Evolutionary conservation across 2,888 invertebrate species (phyloP).

Genomic region (Cheilosia soror): DNA sequence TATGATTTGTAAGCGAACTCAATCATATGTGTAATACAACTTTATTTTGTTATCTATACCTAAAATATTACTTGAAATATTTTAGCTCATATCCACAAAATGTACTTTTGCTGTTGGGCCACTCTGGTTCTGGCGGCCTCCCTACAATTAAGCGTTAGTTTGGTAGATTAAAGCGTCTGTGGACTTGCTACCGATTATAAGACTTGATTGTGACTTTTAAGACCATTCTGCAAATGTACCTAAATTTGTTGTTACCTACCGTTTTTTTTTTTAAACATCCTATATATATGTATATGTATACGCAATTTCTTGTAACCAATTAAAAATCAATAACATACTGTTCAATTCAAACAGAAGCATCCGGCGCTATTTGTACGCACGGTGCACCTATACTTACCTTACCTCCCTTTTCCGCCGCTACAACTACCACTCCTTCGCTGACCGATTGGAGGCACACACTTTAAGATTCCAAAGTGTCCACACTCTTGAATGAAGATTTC

Average conservation of each 20-base stretch:
- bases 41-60: too few species aligned
- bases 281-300: not conserved
- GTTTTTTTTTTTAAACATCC: slow-evolving; percentile 1
- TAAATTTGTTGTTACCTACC: not conserved
- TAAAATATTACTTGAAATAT: too few species aligned
- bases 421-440: slow-evolving; percentile 57
- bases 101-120: too few species aligned
- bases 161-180: too few species aligned
- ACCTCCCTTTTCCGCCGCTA: slow-evolving; percentile 9
- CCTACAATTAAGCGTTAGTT: too few species aligned
- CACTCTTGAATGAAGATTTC: slow-evolving; percentile 75
- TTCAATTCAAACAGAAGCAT: slow-evolving; percentile 74
- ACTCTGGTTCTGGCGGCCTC: too few species aligned
- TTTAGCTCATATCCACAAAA: too few species aligned
- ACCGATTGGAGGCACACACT: slow-evolving; percentile 43
- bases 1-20: too few species aligned
- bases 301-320: slow-evolving; percentile 68
- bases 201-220: too few species aligned
- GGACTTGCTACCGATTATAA: too few species aligned
- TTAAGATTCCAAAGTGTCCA: slow-evolving; percentile 71
- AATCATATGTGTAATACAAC: too few species aligned
- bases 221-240: too few species aligned
- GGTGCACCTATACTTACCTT: slow-evolving; percentile 5
- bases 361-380: slow-evolving; percentile 71
- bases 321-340: slow-evolving; percentile 71